phyloP scores from a whole-genome alignment of 2,888 invertebrate species.

The Didymodactylos carnosus region DNA sequence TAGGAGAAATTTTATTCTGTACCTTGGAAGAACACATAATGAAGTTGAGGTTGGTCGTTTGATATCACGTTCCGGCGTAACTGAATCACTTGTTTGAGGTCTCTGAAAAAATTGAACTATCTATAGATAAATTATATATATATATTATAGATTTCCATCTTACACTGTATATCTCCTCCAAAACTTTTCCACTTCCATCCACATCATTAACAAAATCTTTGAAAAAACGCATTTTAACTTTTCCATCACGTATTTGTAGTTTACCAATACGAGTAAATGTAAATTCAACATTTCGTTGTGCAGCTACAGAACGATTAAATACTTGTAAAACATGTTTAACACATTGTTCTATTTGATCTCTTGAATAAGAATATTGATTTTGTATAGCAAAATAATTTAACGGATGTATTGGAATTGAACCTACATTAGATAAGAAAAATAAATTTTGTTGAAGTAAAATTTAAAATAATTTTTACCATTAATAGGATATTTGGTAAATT shows the following conservation, averaged over 20 bases:
- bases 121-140: background rate
- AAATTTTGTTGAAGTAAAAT: too few relatives aligned
- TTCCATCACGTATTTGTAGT: conserved; percentile 26
- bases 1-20: background rate
- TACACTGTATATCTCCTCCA: background rate
- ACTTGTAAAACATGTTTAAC: conserved; percentile 29
- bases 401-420: conserved; percentile 31
- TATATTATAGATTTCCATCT: too few relatives aligned
- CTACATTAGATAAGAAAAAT: too few relatives aligned
- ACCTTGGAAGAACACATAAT: conserved; percentile 30
- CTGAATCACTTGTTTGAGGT: conserved; percentile 33
- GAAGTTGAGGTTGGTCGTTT: conserved; percentile 23
- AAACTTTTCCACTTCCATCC: conserved; percentile 27
- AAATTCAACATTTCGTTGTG: conserved; percentile 30
- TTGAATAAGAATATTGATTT: conserved; percentile 28
- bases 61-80: conserved; percentile 28
- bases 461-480: too few relatives aligned
- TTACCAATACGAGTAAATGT: conserved; percentile 30
- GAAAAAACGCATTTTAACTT: conserved; percentile 34
- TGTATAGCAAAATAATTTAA: conserved; percentile 31
- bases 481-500: conserved; percentile 27
- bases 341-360: conserved; percentile 32
- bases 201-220: conserved; percentile 32
- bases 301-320: conserved; percentile 24
- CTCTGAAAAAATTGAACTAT: conserved; percentile 21